These are phyloP conservation scores for Poecilia gillii DNA, from an alignment of 2,797 vertebrate species.

Conservation along the genomic window DNA sequence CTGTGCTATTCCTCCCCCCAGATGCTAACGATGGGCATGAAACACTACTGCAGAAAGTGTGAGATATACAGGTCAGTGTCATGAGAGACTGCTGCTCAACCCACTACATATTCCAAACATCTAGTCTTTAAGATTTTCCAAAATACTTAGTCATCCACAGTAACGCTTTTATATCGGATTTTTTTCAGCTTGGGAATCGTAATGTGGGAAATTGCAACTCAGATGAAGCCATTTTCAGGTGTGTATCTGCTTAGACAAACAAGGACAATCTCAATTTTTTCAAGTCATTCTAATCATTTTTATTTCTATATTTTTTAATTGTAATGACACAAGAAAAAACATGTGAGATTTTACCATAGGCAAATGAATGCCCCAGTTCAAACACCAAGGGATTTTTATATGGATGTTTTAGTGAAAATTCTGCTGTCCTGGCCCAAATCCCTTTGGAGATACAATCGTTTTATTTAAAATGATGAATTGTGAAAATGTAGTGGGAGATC, in stretches of 20 bases:
- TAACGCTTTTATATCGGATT: too few species aligned
- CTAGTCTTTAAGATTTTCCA: too few species aligned
- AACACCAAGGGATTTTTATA: too few species aligned
- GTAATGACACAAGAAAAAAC: not conserved
- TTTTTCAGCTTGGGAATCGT: conserved; percentile 88
- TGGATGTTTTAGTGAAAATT: too few species aligned
- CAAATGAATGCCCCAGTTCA: not conserved
- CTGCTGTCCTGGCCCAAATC: too few species aligned
- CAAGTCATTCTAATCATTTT: not conserved
- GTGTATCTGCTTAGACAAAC: conserved; percentile 13
- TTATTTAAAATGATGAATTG: not conserved
- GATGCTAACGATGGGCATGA: conserved; percentile 66
- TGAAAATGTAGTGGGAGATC: not conserved
- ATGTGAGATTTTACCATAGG: not conserved
- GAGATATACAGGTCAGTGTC: conserved; percentile 90
- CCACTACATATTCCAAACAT: too few species aligned
- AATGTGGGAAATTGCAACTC: conserved; percentile 88
- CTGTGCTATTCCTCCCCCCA: conserved; percentile 83
- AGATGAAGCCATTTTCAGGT: conserved; percentile 85
- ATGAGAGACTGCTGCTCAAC: not conserved
- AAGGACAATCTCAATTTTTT: too few species aligned
- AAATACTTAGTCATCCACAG: too few species aligned
- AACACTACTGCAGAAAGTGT: conserved; percentile 78
- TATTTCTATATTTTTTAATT: not conserved
- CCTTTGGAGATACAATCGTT: not conserved